Conservation (phyloP, 2,888 invertebrate species). For the Noctua fimbriata region DNA sequence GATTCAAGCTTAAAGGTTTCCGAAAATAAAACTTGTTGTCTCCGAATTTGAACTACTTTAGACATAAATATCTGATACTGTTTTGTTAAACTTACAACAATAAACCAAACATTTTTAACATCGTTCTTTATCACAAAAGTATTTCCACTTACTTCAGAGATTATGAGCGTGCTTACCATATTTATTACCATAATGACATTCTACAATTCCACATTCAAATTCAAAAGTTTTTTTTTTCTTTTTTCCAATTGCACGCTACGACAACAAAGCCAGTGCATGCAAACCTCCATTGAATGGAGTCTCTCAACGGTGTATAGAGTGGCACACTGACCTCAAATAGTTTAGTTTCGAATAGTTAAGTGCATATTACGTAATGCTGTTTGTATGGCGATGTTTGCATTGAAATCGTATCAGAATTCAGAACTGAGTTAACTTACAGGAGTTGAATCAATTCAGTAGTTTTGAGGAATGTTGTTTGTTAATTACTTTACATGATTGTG, state of each 20-base stretch:
- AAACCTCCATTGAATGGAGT: conserved; percentile 55
- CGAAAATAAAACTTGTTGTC: background rate
- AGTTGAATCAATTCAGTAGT: conserved; percentile 28
- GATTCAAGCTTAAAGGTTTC: background rate
- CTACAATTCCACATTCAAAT: conserved; percentile 43
- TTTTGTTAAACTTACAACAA: too few species aligned
- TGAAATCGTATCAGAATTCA: conserved; percentile 33
- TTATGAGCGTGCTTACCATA: conserved; percentile 11
- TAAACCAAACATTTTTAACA: background rate
- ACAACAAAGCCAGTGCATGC: conserved; percentile 52
- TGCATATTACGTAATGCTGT: conserved; percentile 39
- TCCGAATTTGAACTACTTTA: background rate
- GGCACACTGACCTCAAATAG: conserved; percentile 62
- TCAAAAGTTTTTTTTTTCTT: conserved; percentile 31
- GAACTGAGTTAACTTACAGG: conserved; percentile 23
- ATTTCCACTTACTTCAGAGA: conserved; percentile 15
- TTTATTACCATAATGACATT: conserved; percentile 35
- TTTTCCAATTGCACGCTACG: conserved; percentile 46
- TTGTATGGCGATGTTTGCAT: conserved; percentile 40
- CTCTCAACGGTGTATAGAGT: conserved; percentile 55
- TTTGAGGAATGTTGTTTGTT: conserved; percentile 15
- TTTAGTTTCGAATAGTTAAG: conserved; percentile 55
- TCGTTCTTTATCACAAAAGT: background rate
- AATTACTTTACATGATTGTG: background rate
- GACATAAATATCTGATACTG: background rate